These are phyloP conservation scores for Calyptomena viridis DNA, from an alignment of 2,113 vertebrate genomes.

Conservation along the genomic window DNA sequence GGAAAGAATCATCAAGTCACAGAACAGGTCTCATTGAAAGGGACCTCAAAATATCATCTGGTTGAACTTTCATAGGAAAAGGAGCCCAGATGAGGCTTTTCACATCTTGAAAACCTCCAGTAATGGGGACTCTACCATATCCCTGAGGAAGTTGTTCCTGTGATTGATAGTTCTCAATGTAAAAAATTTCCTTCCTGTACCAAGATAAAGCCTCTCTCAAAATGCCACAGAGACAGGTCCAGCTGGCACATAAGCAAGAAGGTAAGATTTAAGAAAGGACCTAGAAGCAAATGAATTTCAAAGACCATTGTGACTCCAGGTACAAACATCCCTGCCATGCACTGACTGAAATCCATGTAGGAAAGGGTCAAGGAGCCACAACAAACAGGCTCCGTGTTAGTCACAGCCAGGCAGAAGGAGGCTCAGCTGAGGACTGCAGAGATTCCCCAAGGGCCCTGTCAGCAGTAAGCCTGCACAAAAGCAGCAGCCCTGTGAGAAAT, in stretches of 20 bases:
- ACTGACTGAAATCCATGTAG: neutral
- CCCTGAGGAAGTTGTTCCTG: neutral
- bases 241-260: neutral
- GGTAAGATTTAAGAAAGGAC: neutral
- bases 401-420: neutral
- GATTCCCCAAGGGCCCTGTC: neutral
- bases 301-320: neutral
- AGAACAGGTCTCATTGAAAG: neutral
- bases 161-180: neutral
- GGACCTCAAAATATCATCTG: neutral
- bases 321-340: neutral
- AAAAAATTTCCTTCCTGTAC: neutral
- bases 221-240: neutral
- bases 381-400: neutral
- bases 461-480: neutral
- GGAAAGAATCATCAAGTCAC: neutral
- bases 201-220: neutral
- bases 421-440: neutral
- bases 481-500: slow-evolving; percentile 19
- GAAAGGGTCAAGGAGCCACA: neutral
- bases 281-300: neutral
- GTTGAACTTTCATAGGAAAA: neutral
- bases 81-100: neutral
- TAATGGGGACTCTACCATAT: neutral
- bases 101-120: neutral